A percentile compares a stretch with the other conserved stretches of the same genome.
Conservation (phyloP, 2,888 invertebrate genomes). For the Mantis religiosa region DNA sequence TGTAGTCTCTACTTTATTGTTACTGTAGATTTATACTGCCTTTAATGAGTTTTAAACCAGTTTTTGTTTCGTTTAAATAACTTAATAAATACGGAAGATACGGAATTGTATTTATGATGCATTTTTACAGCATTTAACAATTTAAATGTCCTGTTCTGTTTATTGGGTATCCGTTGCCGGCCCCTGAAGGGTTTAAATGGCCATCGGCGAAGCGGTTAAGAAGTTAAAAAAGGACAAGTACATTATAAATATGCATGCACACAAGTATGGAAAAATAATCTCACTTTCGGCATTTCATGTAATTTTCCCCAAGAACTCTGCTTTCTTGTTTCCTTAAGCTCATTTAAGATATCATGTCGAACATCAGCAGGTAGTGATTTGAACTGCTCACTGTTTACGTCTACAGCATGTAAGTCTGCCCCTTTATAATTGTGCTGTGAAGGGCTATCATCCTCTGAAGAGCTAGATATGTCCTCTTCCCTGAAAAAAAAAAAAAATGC, state of each 20-base stretch:
- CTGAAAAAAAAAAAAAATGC: neutral
- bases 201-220: too few species aligned
- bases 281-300: slow-evolving; percentile 72
- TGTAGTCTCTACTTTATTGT: too few species aligned
- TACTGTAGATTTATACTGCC: too few species aligned
- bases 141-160: too few species aligned
- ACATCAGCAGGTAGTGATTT: slow-evolving; percentile 78
- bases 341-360: slow-evolving; percentile 87
- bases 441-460: neutral
- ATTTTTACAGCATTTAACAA: too few species aligned
- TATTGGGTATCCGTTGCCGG: too few species aligned
- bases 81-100: too few species aligned
- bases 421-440: neutral
- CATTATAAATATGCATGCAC: neutral
- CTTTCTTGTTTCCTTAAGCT: slow-evolving; percentile 86
- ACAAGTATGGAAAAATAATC: neutral
- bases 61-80: too few species aligned
- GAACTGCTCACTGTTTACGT: slow-evolving; percentile 77
- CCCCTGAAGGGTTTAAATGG: too few species aligned
- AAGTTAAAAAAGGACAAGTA: too few species aligned
- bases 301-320: slow-evolving; percentile 84
- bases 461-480: neutral
- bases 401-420: slow-evolving; percentile 68
- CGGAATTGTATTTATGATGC: too few species aligned
- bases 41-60: too few species aligned